A percentile compares a stretch with the other conserved stretches of the same genome.
These are phyloP conservation scores for Zelleria hepariella DNA, from an alignment of 2,888 invertebrate genomes.

Conservation along the genomic window DNA sequence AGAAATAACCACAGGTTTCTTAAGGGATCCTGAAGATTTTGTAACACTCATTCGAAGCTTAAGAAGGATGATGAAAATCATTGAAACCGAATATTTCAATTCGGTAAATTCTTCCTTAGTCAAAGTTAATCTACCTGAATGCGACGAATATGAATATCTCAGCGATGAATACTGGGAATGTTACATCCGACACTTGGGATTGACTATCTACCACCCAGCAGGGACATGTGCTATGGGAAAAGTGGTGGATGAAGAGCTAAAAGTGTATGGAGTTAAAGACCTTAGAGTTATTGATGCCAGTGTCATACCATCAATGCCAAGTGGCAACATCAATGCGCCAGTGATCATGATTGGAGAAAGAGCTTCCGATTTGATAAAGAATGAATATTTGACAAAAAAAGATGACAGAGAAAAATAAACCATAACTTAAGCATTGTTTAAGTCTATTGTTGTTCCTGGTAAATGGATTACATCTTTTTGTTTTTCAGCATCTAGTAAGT, in stretches of 20 bases:
- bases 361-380: conserved; percentile 72
- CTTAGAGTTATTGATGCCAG: conserved; percentile 76
- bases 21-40: conserved; percentile 18
- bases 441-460: no score
- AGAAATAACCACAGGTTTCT: conserved; percentile 5
- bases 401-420: no score
- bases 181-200: conserved; percentile 28
- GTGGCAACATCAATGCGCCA: conserved; percentile 74
- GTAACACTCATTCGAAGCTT: conserved; percentile 21
- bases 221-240: conserved; percentile 45
- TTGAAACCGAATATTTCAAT: conserved; percentile 22
- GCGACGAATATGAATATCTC: conserved; percentile 22
- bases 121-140: conserved; percentile 25
- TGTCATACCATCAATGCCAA: conserved; percentile 72
- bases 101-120: conserved; percentile 18
- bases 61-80: conserved; percentile 20
- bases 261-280: conserved; percentile 65
- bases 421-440: no score
- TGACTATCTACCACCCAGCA: conserved; percentile 30
- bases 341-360: conserved; percentile 76
- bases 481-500: no score
- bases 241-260: conserved; percentile 36
- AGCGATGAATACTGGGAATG: conserved; percentile 43
- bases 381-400: conserved; percentile 23
- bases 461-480: no score